Base-by-base conservation (phyloP, 2,797 vertebrate species). In the Sciurus carolinensis region DNA sequence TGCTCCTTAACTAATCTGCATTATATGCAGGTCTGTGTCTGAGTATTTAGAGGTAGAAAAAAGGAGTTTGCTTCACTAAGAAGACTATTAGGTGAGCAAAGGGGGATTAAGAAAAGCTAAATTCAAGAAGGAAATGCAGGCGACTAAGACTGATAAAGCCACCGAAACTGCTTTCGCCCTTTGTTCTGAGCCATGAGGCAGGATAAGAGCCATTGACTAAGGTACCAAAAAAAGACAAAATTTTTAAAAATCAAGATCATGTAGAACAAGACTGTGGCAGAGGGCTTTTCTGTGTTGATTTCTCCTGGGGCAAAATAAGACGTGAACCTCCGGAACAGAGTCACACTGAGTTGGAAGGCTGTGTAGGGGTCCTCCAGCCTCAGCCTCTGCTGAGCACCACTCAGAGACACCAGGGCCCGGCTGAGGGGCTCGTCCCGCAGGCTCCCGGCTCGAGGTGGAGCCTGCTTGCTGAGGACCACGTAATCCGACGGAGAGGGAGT, bases 131-230 rank as follows among this genome's bases (percentile, higher is more conserved):
- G 33, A 82, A 90, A 86, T 69, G 8, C 50, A 52, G 54, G 52
- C 52, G 30, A 14, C 72, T 66, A 18, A 0, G 28, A 7, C 76
- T 77, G 12, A 17, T 11, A 44, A 2, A 84, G 22, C 39, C 57
- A 54, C 36, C 36, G 59, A 85, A 95, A 39, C 73, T 64, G 62
- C 71, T 92, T 92, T 94, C 93, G 91, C 47, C 50, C 54, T 94
- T 72, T 18, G 1, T 86, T 87, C 36, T 71, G 67, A 87, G n/a
- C 57, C 10, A 4, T 7, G 50, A 64, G 36, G 69, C 62, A 20
- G 18, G 33, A 1, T 80, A 73, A 90, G 11, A 79, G 47, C 12
- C 15, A 67, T 7, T 3, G 7, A 86, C 42, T 33, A 33, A 30
- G 42, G 26, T 14, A 91, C 17, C 15, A 66, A 14, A 52, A 67